phyloP scores from a whole-genome alignment of 2,113 vertebrate genomes.

The Spilogale gracilis region DNA sequence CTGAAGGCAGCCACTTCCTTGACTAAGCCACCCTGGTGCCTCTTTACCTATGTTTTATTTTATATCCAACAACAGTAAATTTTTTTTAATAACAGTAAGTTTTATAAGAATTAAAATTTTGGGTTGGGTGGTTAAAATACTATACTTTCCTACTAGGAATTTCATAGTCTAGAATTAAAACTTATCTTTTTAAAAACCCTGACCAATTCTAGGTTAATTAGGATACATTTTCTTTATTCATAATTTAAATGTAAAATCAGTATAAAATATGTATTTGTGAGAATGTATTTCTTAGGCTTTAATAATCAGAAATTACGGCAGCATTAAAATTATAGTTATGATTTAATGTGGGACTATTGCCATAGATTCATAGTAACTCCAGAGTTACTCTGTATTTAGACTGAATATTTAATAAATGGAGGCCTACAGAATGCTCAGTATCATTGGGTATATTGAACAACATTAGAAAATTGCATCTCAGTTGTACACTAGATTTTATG shows the following conservation, averaged over 20 bases:
- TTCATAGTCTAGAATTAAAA: slow-evolving; percentile 55
- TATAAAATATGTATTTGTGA: slow-evolving; percentile 39
- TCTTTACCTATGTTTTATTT: slow-evolving; percentile 25
- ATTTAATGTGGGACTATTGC: not conserved
- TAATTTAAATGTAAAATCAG: slow-evolving; percentile 29
- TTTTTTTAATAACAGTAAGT: not conserved
- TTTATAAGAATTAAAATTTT: slow-evolving; percentile 67
- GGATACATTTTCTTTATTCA: slow-evolving; percentile 2
- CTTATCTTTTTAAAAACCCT: slow-evolving; percentile 38
- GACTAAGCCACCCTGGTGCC: not conserved
- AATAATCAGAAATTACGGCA: slow-evolving; percentile 1
- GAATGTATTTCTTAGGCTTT: not conserved
- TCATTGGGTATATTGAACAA: not conserved
- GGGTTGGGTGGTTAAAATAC: slow-evolving; percentile 58
- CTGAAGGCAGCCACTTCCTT: not conserved
- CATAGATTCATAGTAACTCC: not conserved
- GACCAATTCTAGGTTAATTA: slow-evolving; percentile 52
- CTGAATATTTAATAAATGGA: slow-evolving; percentile 41
- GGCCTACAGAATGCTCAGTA: not conserved
- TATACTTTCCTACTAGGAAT: slow-evolving; percentile 34
- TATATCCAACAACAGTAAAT: slow-evolving; percentile 3
- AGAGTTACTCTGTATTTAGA: slow-evolving; percentile 46
- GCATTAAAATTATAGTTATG: slow-evolving; percentile 42
- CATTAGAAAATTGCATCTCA: slow-evolving; percentile 50
- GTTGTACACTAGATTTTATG: not conserved